Evolutionary conservation across 2,888 invertebrate genomes (phyloP).

Genomic region (Tinea trinotella): DNA sequence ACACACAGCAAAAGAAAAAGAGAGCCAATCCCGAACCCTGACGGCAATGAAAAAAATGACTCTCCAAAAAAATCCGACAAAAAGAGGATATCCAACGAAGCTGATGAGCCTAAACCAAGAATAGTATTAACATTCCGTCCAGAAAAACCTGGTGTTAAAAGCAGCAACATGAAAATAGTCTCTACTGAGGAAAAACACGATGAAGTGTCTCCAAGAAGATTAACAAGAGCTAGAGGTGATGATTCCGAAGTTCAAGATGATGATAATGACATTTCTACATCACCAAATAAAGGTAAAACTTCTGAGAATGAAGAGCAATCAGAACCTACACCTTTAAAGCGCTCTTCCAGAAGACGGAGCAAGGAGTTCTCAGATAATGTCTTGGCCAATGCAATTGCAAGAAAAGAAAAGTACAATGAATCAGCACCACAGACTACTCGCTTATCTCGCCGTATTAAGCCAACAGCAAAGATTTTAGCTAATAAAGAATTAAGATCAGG

Average conservation of each 20-base stretch:
- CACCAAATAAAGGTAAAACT: constrained; percentile 38
- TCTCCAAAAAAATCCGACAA: neutral
- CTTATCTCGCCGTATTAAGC: constrained; percentile 72
- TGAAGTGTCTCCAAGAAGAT: constrained; percentile 47
- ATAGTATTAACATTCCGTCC: constrained; percentile 76
- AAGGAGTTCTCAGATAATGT: constrained; percentile 76
- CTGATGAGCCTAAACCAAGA: constrained; percentile 66
- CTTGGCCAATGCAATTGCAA: constrained; percentile 79
- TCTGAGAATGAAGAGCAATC: constrained; percentile 52
- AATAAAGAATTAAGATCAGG: constrained; percentile 75
- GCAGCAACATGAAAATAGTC: constrained; percentile 65
- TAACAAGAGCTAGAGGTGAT: constrained; percentile 39
- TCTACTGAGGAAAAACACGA: constrained; percentile 59
- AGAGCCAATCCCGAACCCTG: constrained; percentile 65
- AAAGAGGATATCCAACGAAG: constrained; percentile 11
- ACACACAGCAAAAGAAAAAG: constrained; percentile 32
- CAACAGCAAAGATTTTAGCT: constrained; percentile 77
- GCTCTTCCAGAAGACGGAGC: constrained; percentile 75
- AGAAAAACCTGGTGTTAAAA: constrained; percentile 69
- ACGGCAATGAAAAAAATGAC: neutral
- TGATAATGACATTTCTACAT: constrained; percentile 30
- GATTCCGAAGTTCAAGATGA: constrained; percentile 57
- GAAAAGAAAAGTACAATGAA: constrained; percentile 79
- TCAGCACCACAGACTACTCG: constrained; percentile 40
- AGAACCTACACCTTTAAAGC: constrained; percentile 64